Evolutionary conservation across 2,888 invertebrate species (phyloP).

Genomic region (Schizotus pectinicornis): DNA sequence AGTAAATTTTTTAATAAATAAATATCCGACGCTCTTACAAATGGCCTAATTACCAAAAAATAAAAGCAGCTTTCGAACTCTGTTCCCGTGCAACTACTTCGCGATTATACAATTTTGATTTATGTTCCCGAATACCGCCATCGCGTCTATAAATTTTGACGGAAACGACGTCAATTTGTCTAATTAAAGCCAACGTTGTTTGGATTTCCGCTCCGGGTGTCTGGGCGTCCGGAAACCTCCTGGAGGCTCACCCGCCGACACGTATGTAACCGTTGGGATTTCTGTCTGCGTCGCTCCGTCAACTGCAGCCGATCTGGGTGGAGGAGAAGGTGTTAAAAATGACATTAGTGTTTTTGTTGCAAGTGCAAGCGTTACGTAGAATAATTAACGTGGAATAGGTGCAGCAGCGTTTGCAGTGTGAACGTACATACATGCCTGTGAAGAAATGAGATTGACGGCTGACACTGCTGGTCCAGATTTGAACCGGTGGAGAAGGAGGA

Average conservation of each 20-base stretch:
- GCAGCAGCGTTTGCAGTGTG: constrained; percentile 21
- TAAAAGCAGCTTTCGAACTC: too few relatives aligned
- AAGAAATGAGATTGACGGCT: constrained; percentile 41
- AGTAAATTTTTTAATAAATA: too few relatives aligned
- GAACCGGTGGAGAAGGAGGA: constrained; percentile 33
- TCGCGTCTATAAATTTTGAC: background rate
- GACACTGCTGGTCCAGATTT: constrained; percentile 35
- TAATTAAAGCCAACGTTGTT: too few relatives aligned
- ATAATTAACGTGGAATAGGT: constrained; percentile 16
- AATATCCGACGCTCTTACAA: too few relatives aligned
- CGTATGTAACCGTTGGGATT: background rate
- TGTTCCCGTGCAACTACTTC: too few relatives aligned
- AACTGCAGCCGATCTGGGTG: background rate
- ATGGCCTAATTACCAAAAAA: too few relatives aligned
- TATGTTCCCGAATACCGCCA: too few relatives aligned
- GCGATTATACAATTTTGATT: too few relatives aligned
- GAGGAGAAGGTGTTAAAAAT: constrained; percentile 20
- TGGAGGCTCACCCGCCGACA: too few relatives aligned
- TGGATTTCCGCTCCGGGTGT: too few relatives aligned
- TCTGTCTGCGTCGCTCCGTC: background rate
- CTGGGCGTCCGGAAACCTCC: too few relatives aligned
- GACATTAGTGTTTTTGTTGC: constrained; percentile 15
- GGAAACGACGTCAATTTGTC: background rate
- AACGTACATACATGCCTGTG: constrained; percentile 38
- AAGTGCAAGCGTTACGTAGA: constrained; percentile 1